phyloP scores from a whole-genome alignment of 2,888 invertebrate genomes.

The Muschampia plurimacula region DNA sequence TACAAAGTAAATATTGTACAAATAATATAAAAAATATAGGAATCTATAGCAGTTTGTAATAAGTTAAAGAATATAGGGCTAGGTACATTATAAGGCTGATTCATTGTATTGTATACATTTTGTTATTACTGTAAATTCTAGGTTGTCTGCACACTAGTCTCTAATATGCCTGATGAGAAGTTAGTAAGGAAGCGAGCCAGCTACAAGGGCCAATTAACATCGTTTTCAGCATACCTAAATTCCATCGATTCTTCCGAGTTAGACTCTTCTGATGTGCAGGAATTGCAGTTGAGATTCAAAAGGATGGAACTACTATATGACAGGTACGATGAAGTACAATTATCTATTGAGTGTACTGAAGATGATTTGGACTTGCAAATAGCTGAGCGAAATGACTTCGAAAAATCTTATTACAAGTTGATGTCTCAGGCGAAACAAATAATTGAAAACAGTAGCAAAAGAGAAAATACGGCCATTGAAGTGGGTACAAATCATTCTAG shows the following conservation, averaged over 20 bases:
- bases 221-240: not conserved
- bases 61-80: too few relatives aligned
- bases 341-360: conserved; percentile 2
- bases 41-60: too few relatives aligned
- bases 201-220: not conserved
- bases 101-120: too few relatives aligned
- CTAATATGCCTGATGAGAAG: not conserved
- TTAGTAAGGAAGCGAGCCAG: not conserved
- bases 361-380: not conserved
- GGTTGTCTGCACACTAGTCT: not conserved
- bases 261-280: not conserved
- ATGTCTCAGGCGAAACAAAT: too few relatives aligned
- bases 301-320: not conserved
- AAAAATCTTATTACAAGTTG: too few relatives aligned
- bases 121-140: not conserved
- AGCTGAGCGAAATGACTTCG: too few relatives aligned
- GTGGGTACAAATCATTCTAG: too few relatives aligned
- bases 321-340: not conserved
- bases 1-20: too few relatives aligned
- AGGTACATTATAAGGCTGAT: too few relatives aligned
- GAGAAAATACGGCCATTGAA: too few relatives aligned
- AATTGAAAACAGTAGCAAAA: too few relatives aligned
- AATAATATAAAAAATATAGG: too few relatives aligned
- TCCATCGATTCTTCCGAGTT: not conserved
- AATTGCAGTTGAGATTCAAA: not conserved